Evolutionary conservation across 2,797 vertebrate genomes (phyloP).

Genomic region (Pseudocheirus occidentalis): DNA sequence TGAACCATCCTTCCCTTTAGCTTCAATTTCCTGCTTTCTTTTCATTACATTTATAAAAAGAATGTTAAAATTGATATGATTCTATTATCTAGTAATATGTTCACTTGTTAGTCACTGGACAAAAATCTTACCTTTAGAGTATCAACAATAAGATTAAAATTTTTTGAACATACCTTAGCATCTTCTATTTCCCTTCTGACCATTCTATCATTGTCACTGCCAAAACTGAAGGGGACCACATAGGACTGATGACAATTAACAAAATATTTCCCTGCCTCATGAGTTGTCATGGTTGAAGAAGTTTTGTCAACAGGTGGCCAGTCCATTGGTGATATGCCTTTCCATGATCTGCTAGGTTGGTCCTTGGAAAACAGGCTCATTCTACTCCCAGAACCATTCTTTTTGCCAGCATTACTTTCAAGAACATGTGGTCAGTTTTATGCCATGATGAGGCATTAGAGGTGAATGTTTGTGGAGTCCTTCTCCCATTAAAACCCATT

Average conservation of each 20-base stretch:
- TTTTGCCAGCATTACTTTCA: background rate
- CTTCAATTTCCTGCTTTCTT: background rate
- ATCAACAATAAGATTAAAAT: background rate
- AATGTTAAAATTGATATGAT: background rate
- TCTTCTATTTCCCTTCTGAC: background rate
- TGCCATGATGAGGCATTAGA: background rate
- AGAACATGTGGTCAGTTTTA: background rate
- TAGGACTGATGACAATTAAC: background rate
- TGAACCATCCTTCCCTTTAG: background rate
- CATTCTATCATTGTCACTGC: background rate
- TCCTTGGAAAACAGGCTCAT: background rate
- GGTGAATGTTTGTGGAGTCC: background rate
- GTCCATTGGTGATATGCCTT: background rate
- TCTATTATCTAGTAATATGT: background rate
- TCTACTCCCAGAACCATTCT: background rate
- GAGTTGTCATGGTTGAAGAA: background rate
- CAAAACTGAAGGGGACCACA: background rate
- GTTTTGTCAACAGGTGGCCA: background rate
- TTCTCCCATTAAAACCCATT: background rate
- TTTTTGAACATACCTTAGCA: background rate
- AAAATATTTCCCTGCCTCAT: background rate
- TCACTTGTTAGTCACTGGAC: background rate
- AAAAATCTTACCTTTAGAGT: background rate
- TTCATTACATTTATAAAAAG: background rate
- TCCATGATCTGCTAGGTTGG: background rate